Base-by-base conservation (phyloP, 1,140 invertebrate species). In the Aphaenogaster floridana region DNA sequence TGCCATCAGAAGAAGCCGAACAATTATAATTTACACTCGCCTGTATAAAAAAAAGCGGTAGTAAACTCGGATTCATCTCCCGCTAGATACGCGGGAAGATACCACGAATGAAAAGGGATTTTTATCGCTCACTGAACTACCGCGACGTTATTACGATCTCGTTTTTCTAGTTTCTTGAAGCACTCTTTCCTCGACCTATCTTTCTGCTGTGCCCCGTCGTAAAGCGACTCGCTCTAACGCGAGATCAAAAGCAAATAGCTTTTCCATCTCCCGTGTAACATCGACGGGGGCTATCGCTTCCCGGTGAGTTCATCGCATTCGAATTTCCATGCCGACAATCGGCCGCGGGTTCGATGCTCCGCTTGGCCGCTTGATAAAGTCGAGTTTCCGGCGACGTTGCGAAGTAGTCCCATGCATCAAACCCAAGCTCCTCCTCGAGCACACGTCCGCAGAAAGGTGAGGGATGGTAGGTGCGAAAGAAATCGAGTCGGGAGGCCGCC, bases 401-500 rank as follows among this genome's bases (percentile, higher is more conserved):
- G 90, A 92, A 91, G 88, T 90, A 89, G 77, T 50, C 83, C 79
- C 87, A 92, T 90, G 90, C 88, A 89, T 92, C 91, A 92, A 91
- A 86, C 83, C 79, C 86, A 80, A 69, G 84, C 69, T 78, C 61
- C 17, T 68, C 64, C 71, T 87, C 78, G 59, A 80, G 34, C 86
- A 61, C 66, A 74, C 68, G 71, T 61, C 66, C 63, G 52, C 74
- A 54, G 54, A 28, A 76, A 83, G 80, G 84, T 86, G 86, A 71
- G 86, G 86, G 85, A 91, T 91, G 64, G 63, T 81, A 81, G 79
- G 61, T 50, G 59, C 76, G 42, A 84, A 84, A 76, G 69, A 84
- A 84, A 42, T 76, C 54, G 68, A 84, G 77, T 84, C 42, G 45
- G 42, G n/a, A 84, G 69, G 69, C 48, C 54, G 54, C 54, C 45